phyloP scores from a whole-genome alignment of 2,113 vertebrate species.

The Odontophorus gujanensis region DNA sequence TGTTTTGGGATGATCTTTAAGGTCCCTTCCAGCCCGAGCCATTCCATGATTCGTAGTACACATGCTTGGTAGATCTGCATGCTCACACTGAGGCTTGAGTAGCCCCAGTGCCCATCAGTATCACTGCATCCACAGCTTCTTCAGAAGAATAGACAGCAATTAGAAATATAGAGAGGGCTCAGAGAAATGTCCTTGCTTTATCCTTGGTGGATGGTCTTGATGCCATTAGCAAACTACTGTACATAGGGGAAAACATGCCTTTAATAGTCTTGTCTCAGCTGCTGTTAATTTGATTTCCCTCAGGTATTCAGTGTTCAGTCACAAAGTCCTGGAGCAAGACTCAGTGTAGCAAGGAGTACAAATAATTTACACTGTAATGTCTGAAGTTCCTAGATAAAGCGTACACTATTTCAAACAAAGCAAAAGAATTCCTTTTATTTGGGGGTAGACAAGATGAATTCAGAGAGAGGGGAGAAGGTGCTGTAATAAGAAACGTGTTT shows the following conservation, averaged over 20 bases:
- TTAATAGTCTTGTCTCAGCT: conserved; percentile 60
- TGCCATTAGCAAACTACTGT: conserved; percentile 26
- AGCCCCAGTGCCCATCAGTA: background rate
- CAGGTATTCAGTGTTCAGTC: conserved; percentile 53
- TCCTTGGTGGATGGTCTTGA: background rate
- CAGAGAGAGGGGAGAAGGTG: background rate
- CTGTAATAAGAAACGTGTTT: background rate
- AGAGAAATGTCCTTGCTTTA: conserved; percentile 54
- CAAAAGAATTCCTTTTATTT: background rate
- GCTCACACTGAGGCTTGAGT: background rate
- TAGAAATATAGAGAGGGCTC: conserved; percentile 19
- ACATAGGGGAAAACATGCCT: conserved; percentile 30
- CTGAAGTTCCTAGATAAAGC: conserved; percentile 20
- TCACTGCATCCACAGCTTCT: background rate
- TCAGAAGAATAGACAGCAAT: conserved; percentile 6
- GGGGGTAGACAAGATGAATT: background rate
- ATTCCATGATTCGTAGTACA: background rate
- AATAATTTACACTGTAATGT: conserved; percentile 30
- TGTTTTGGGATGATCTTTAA: background rate
- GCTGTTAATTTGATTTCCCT: conserved; percentile 70
- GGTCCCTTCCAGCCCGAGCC: background rate
- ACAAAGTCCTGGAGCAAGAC: conserved; percentile 44
- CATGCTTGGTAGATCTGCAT: background rate
- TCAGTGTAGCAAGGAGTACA: conserved; percentile 14
- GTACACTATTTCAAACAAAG: background rate